These are phyloP conservation scores for Cheilosia impressa DNA, from an alignment of 2,888 invertebrate genomes.

Conservation along the genomic window DNA sequence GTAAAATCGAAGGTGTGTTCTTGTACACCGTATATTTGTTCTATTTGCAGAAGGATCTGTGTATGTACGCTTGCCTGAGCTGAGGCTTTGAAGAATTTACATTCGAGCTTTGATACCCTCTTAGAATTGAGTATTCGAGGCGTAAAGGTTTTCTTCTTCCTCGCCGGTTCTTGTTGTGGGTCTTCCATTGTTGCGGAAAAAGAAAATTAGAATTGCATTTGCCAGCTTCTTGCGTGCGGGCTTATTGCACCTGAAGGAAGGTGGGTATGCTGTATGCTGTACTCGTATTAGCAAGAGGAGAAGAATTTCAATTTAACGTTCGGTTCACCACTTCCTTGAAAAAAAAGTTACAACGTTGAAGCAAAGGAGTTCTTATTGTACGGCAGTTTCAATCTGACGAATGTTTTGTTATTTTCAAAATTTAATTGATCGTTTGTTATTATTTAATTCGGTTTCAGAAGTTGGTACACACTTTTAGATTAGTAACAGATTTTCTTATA, in stretches of 20 bases:
- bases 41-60: conserved; percentile 20
- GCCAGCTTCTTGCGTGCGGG: conserved; percentile 5
- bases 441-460: too few species aligned
- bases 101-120: conserved; percentile 60
- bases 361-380: background rate
- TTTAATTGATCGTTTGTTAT: too few species aligned
- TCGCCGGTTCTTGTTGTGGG: background rate
- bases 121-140: conserved; percentile 45
- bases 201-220: conserved; percentile 42
- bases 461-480: too few species aligned
- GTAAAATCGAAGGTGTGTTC: conserved; percentile 47
- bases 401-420: too few species aligned
- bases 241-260: background rate
- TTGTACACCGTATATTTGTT: conserved; percentile 26
- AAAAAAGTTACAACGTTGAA: background rate
- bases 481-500: too few species aligned
- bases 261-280: background rate
- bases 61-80: conserved; percentile 6
- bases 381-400: too few species aligned
- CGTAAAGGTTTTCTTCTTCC: conserved; percentile 12
- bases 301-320: background rate
- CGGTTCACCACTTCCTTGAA: background rate
- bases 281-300: background rate
- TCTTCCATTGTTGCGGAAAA: conserved; percentile 18
- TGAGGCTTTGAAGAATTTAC: conserved; percentile 62